A percentile compares a stretch with the other conserved stretches of the same genome.
Evolutionary conservation across 2,888 invertebrate genomes (phyloP).

Genomic region (Mesochorus sp.): DNA sequence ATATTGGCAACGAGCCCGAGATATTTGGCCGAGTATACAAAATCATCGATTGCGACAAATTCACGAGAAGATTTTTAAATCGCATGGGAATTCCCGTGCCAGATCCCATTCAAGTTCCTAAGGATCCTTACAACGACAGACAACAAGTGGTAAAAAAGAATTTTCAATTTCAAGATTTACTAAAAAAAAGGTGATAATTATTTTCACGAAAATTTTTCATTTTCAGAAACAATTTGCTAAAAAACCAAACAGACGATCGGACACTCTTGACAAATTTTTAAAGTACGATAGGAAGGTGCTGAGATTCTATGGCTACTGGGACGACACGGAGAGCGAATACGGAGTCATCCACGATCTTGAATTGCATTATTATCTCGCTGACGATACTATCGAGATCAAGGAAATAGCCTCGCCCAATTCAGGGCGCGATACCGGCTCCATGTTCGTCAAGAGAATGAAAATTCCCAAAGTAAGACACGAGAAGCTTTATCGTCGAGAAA

Average conservation of each 20-base stretch:
- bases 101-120: constrained; percentile 85
- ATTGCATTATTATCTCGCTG: constrained; percentile 92
- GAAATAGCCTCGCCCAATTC: constrained; percentile 88
- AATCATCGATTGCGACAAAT: constrained; percentile 93
- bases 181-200: neutral
- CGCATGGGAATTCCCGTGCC: constrained; percentile 93
- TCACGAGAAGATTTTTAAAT: constrained; percentile 92
- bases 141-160: constrained; percentile 70
- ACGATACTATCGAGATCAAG: constrained; percentile 94
- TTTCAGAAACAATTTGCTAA: constrained; percentile 77
- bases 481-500: too few relatives aligned
- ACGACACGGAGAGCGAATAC: constrained; percentile 90
- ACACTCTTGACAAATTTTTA: constrained; percentile 91
- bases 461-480: constrained; percentile 90
- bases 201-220: neutral
- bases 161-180: too few relatives aligned
- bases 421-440: constrained; percentile 87
- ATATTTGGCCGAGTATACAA: constrained; percentile 92
- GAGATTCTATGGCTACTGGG: constrained; percentile 95
- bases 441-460: constrained; percentile 89
- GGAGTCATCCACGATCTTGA: constrained; percentile 91
- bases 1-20: constrained; percentile 90
- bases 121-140: constrained; percentile 78
- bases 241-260: constrained; percentile 84
- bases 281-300: constrained; percentile 90